phyloP scores from a whole-genome alignment of 2,888 invertebrate genomes.

The Lasioglossum malachurum region DNA sequence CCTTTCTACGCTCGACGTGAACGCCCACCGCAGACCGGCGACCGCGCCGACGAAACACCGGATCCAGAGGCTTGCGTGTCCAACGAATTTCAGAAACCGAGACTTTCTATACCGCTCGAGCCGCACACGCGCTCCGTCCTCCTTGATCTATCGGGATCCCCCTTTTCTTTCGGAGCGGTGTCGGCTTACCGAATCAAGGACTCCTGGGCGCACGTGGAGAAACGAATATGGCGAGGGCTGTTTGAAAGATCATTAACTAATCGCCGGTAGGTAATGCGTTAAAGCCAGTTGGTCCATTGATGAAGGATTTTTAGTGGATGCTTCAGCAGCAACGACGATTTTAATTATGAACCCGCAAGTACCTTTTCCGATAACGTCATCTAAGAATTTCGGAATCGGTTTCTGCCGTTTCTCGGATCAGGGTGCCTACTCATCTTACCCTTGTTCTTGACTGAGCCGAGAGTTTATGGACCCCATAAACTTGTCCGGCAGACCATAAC shows the following conservation, averaged over 20 bases:
- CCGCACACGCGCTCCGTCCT: neutral
- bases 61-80: neutral
- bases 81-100: slow-evolving; percentile 34
- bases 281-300: too few species aligned
- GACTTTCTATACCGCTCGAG: slow-evolving; percentile 5
- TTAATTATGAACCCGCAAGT: too few species aligned
- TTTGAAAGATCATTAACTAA: neutral
- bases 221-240: too few species aligned
- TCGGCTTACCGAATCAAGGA: slow-evolving; percentile 16
- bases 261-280: too few species aligned
- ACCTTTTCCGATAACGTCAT: too few species aligned
- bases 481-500: too few species aligned
- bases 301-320: neutral
- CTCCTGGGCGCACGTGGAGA: neutral
- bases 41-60: neutral
- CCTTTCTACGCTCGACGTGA: slow-evolving; percentile 51
- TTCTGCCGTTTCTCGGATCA: too few species aligned
- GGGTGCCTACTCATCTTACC: too few species aligned
- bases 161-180: neutral
- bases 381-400: neutral
- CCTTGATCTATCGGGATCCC: neutral
- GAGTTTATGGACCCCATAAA: too few species aligned
- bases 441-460: too few species aligned
- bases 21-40: slow-evolving; percentile 33
- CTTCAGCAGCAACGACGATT: too few species aligned